A percentile compares a stretch with the other conserved stretches of the same genome.
Evolutionary conservation across 37 sponge, comb jelly and placozoan species (phyloP).

Genomic region (Beroe forskalii): DNA sequence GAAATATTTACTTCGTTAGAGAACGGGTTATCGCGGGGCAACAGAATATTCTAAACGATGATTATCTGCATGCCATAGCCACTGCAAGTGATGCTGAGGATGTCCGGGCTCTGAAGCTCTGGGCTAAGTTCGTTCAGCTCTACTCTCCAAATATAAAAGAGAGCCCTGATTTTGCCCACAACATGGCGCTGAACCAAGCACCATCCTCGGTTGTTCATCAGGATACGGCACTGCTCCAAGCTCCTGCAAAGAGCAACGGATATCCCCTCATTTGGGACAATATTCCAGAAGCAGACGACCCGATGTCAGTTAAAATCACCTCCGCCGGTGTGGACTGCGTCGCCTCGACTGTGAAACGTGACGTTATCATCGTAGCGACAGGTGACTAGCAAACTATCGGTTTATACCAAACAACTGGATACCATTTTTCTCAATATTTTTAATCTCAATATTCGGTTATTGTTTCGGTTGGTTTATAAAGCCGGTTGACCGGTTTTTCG

Average conservation of each 20-base stretch:
- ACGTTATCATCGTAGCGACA: constrained; percentile 17
- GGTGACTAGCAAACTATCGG: no score
- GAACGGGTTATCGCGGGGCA: constrained; percentile 2
- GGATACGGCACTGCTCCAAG: background rate
- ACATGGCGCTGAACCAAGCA: constrained; percentile 20
- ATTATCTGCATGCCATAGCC: background rate
- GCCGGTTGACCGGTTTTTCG: no score
- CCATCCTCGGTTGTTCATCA: background rate
- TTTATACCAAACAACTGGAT: no score
- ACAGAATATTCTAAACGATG: background rate
- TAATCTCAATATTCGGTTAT: no score
- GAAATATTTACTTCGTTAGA: constrained; percentile 42
- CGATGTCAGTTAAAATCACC: constrained; percentile 1
- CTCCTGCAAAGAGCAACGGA: background rate
- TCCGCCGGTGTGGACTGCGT: constrained; percentile 12
- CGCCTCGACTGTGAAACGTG: background rate
- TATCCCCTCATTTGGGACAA: constrained; percentile 42
- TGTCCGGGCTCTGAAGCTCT: background rate
- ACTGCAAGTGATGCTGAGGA: background rate
- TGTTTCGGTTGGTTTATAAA: no score
- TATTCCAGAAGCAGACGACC: constrained; percentile 32
- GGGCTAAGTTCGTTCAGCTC: constrained; percentile 50
- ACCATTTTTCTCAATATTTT: no score
- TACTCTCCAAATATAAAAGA: constrained; percentile 9
- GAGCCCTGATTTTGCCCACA: constrained; percentile 14